These are phyloP conservation scores for Limulus polyphemus DNA, from an alignment of 2,888 invertebrate genomes.

Conservation along the genomic window DNA sequence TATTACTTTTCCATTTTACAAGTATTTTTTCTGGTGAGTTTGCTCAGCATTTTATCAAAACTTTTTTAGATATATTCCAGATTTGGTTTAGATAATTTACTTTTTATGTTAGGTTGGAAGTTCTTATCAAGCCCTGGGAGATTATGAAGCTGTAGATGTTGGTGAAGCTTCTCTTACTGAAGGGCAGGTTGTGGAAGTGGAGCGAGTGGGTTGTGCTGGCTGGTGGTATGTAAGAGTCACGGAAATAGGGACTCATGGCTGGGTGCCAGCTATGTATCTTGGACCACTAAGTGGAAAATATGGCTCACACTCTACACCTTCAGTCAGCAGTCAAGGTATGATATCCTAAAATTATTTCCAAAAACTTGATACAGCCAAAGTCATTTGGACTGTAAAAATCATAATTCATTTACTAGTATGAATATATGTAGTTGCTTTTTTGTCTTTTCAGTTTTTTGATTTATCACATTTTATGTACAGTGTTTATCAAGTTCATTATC, in stretches of 20 bases:
- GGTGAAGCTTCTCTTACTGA: conserved; percentile 81
- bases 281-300: conserved; percentile 44
- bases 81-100: conserved; percentile 28
- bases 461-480: too few species aligned
- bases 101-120: conserved; percentile 32
- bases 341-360: too few species aligned
- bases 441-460: too few species aligned
- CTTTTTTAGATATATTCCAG: not conserved
- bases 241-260: conserved; percentile 53
- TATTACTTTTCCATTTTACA: too few species aligned
- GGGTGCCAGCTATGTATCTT: conserved; percentile 88
- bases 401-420: too few species aligned
- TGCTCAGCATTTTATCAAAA: not conserved
- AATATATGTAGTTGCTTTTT: too few species aligned
- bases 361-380: too few species aligned
- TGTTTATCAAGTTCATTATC: too few species aligned
- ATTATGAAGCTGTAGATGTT: conserved; percentile 80
- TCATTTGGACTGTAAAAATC: too few species aligned
- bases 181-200: conserved; percentile 75
- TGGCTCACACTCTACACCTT: conserved; percentile 29
- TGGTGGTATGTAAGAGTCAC: conserved; percentile 41
- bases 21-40: not conserved
- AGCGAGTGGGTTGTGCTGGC: conserved; percentile 50
- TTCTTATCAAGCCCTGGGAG: conserved; percentile 74
- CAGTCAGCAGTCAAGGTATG: conserved; percentile 30